Percentiles rank a stretch among this genome's conserved stretches.
These are phyloP conservation scores for Drosophila yakuba DNA, from an alignment of 1,140 invertebrate genomes.

Conservation along the genomic window DNA sequence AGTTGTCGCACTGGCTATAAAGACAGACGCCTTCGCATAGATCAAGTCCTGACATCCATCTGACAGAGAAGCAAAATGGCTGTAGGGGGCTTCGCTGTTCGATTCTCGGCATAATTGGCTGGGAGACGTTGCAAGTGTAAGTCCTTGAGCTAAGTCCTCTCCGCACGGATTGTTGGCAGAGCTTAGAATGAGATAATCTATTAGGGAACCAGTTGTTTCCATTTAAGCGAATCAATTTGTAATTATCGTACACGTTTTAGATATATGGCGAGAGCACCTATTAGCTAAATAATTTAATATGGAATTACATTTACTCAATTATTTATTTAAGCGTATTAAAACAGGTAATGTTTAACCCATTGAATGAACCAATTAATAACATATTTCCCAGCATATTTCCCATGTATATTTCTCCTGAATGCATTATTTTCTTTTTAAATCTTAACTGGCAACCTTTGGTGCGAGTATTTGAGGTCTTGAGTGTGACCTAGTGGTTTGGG, in stretches of 20 bases:
- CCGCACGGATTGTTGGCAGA: conserved; percentile 5
- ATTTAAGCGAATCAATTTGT: neutral
- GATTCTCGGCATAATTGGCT: conserved; percentile 34
- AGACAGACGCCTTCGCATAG: conserved; percentile 33
- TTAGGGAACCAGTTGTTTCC: neutral
- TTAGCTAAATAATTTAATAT: too few relatives aligned
- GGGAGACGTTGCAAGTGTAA: conserved; percentile 9
- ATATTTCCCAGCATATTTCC: too few relatives aligned
- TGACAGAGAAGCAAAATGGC: neutral
- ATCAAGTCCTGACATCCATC: conserved; percentile 26
- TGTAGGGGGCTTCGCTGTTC: neutral
- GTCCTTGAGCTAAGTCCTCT: conserved; percentile 1
- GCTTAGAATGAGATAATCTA: conserved; percentile 16
- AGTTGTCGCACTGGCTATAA: conserved; percentile 50
- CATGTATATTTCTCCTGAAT: too few relatives aligned
- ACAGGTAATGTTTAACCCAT: too few relatives aligned
- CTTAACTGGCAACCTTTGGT: neutral
- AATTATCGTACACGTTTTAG: neutral
- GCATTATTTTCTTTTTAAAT: neutral
- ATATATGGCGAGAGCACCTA: too few relatives aligned
- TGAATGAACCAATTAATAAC: too few relatives aligned
- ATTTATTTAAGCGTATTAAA: too few relatives aligned
- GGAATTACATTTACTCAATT: too few relatives aligned
- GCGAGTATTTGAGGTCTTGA: neutral
- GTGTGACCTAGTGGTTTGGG: conserved; percentile 5